Evolutionary conservation across 2,888 invertebrate genomes (phyloP).

Genomic region (Ophonus ardosiacus): DNA sequence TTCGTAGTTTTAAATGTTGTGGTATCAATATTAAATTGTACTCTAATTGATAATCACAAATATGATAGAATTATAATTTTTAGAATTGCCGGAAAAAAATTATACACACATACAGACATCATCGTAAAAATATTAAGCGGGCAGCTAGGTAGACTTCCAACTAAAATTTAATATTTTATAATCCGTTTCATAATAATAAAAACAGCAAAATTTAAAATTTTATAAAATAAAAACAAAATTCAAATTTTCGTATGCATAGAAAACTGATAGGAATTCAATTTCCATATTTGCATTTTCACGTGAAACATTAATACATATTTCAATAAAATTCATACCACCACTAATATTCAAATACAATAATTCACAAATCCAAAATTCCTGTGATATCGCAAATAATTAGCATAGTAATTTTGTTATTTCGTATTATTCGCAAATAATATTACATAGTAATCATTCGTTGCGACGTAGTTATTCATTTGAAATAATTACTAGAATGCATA

Average conservation of each 20-base stretch:
- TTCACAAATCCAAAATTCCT: neutral
- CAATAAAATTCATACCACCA: neutral
- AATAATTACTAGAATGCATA: neutral
- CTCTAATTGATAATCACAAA: too few species aligned
- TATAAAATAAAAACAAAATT: neutral
- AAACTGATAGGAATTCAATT: neutral
- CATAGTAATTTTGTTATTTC: neutral
- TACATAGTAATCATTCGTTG: slow-evolving; percentile 1
- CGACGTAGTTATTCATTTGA: neutral
- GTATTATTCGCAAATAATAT: neutral
- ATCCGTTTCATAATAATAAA: too few species aligned
- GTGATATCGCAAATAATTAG: neutral
- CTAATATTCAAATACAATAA: neutral
- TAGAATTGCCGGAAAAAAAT: too few species aligned
- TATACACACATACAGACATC: too few species aligned
- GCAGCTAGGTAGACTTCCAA: too few species aligned
- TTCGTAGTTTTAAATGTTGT: neutral
- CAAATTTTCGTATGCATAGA: neutral
- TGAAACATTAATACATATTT: neutral
- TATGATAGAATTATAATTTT: too few species aligned
- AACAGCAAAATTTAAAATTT: too few species aligned
- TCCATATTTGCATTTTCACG: neutral
- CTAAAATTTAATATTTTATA: too few species aligned
- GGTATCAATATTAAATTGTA: too few species aligned
- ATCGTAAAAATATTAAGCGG: too few species aligned